Conservation (phyloP, 1,140 invertebrate species). For the Dendroctonus ponderosae region DNA sequence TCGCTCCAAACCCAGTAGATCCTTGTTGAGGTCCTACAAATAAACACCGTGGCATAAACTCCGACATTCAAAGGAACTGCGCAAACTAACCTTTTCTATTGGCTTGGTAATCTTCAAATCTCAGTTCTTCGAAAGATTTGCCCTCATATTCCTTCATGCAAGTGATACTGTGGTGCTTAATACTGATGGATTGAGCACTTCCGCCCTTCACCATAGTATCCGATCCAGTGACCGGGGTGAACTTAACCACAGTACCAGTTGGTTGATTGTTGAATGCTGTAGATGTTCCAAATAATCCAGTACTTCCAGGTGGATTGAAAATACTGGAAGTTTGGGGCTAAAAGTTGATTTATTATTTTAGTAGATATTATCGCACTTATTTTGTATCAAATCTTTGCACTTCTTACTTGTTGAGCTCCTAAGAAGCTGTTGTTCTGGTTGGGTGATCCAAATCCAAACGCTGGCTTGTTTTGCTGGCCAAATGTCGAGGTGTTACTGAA, state of each 20-base stretch:
- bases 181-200: conserved; percentile 77
- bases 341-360: conserved; percentile 10
- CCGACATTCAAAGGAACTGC: too few relatives aligned
- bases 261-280: conserved; percentile 30
- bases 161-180: conserved; percentile 92
- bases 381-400: not conserved
- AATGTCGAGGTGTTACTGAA: conserved; percentile 62
- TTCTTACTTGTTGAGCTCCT: conserved; percentile 34
- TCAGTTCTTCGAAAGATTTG: conserved; percentile 91
- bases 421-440: conserved; percentile 38
- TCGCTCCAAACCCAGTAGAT: not conserved
- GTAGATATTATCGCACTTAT: not conserved
- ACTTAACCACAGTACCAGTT: conserved; percentile 80
- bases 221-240: conserved; percentile 79
- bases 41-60: too few relatives aligned
- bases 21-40: not conserved
- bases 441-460: conserved; percentile 58
- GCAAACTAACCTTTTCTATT: conserved; percentile 72
- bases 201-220: conserved; percentile 91
- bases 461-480: conserved; percentile 60
- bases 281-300: conserved; percentile 40
- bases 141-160: conserved; percentile 97
- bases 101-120: conserved; percentile 89
- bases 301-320: conserved; percentile 39
- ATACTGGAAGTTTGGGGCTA: conserved; percentile 44